phyloP scores from a whole-genome alignment of 2,888 invertebrate species.

The Lathronympha strigana region DNA sequence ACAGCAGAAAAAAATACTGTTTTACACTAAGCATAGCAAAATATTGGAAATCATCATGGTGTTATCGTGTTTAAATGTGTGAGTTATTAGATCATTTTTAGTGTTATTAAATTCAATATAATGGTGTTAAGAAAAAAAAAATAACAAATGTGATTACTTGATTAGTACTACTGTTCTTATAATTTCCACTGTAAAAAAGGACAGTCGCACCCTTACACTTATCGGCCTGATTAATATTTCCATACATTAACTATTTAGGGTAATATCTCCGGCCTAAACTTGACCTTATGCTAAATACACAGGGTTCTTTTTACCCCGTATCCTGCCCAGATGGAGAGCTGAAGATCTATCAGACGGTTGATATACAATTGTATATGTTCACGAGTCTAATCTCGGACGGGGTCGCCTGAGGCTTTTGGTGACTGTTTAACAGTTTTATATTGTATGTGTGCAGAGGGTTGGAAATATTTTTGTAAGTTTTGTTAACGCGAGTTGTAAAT shows the following conservation, averaged over 20 bases:
- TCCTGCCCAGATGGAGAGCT: background rate
- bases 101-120: too few relatives aligned
- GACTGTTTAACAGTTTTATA: conserved; percentile 30
- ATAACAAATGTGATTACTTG: background rate
- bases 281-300: conserved; percentile 20
- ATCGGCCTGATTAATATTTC: conserved; percentile 65
- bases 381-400: conserved; percentile 33
- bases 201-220: conserved; percentile 52
- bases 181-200: conserved; percentile 47
- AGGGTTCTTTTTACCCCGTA: conserved; percentile 25
- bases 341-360: conserved; percentile 27
- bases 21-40: too few relatives aligned
- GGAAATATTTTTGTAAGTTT: background rate
- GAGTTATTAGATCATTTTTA: too few relatives aligned
- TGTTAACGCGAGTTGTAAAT: background rate
- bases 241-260: conserved; percentile 60
- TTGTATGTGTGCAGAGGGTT: conserved; percentile 8
- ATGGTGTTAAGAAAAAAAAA: background rate
- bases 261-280: conserved; percentile 43
- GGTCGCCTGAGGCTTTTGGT: conserved; percentile 33
- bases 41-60: too few relatives aligned
- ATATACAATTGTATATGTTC: conserved; percentile 36
- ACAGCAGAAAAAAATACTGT: too few relatives aligned
- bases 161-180: conserved; percentile 44
- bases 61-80: too few relatives aligned